A percentile compares a stretch with the other conserved stretches of the same genome.
Evolutionary conservation across 2,888 invertebrate species (phyloP).

Genomic region (Phyto melanocephala): DNA sequence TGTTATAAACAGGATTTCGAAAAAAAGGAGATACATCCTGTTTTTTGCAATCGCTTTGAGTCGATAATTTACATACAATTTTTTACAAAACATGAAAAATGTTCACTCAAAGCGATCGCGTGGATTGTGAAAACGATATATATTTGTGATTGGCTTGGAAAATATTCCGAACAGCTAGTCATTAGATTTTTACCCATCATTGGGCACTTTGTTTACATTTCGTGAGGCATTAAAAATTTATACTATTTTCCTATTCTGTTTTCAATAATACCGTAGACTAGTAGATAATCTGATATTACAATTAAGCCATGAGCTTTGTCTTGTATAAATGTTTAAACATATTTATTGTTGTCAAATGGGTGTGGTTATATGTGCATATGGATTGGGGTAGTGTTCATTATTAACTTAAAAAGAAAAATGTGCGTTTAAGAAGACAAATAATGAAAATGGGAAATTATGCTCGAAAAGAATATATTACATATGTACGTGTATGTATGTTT

Average conservation of each 20-base stretch:
- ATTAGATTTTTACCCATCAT: background rate
- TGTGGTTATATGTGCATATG: conserved; percentile 18
- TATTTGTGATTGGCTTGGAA: conserved; percentile 2
- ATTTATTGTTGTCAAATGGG: background rate
- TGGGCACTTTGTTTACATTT: background rate
- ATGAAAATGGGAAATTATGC: background rate
- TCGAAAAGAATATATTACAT: background rate
- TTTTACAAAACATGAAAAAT: too few relatives aligned
- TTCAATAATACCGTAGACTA: background rate
- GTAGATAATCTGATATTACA: conserved; percentile 22
- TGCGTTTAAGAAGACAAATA: background rate
- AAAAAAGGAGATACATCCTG: too few relatives aligned
- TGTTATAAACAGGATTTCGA: too few relatives aligned
- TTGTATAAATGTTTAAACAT: background rate
- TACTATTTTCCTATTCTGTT: background rate
- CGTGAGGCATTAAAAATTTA: conserved; percentile 28
- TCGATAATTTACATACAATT: too few relatives aligned
- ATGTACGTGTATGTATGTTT: background rate
- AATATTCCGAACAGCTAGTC: background rate
- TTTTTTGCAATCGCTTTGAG: too few relatives aligned
- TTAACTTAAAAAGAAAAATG: background rate
- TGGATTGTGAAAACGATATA: too few relatives aligned
- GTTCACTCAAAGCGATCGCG: too few relatives aligned
- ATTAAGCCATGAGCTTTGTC: background rate
- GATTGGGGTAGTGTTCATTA: background rate